Percentiles rank a stretch among this genome's conserved stretches.
phyloP scores from a whole-genome alignment of 2,113 vertebrate genomes.

The Chionodraco myersi region DNA sequence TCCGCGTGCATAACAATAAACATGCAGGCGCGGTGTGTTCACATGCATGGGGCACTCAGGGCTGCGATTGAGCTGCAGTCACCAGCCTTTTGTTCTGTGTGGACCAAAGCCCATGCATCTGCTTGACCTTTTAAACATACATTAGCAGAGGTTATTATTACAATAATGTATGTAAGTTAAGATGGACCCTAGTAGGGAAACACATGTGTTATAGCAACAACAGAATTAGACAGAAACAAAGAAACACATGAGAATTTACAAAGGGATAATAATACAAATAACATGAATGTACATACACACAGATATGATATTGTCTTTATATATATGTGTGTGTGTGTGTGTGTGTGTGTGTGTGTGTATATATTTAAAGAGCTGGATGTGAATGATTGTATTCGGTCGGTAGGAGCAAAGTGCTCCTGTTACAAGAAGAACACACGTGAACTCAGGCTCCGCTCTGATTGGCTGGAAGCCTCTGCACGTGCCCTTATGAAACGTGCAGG shows the following conservation, averaged over 20 bases:
- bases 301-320: background rate
- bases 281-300: too few relatives aligned
- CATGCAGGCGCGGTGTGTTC: constrained; percentile 18
- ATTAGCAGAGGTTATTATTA: background rate
- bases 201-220: too few relatives aligned
- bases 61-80: background rate
- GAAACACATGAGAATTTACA: too few relatives aligned
- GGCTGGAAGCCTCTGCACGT: constrained; percentile 63
- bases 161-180: background rate
- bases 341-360: background rate
- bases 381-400: background rate
- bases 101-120: constrained; percentile 4
- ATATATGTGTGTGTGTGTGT: background rate
- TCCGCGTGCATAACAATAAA: background rate
- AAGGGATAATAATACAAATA: too few relatives aligned
- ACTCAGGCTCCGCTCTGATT: constrained; percentile 34
- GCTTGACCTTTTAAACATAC: background rate
- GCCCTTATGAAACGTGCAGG: constrained; percentile 63
- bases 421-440: constrained; percentile 60
- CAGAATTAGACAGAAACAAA: too few relatives aligned
- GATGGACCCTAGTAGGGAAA: too few relatives aligned
- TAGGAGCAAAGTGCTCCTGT: background rate
- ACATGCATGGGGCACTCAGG: constrained; percentile 2
- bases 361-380: constrained; percentile 18
- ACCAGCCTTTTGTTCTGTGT: background rate